Evolutionary conservation across 2,888 invertebrate genomes (phyloP), one percentile per base, ranked within the genome.

Genomic region (Drosophila koepferae): DNA sequence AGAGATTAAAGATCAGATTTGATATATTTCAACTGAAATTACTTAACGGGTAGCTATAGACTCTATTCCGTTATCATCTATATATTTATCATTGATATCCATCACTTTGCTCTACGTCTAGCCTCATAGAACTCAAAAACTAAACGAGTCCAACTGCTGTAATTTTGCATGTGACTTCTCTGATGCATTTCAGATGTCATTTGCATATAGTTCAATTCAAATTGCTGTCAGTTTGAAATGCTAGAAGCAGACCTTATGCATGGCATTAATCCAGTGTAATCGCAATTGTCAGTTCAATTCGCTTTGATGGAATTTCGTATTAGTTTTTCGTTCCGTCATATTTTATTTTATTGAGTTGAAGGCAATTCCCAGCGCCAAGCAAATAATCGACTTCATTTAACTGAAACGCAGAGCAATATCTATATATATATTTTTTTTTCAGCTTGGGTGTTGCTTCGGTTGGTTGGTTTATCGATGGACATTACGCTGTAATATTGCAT

Each of bases 321-420:
- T 54, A 51, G 41, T 34, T 43, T 31, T 68, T 74, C 60, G 85
- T 56, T 74, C 88, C 78, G 86, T 88, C 83, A 88, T 79, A 83
- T 81, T 77, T 72, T 63, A 51, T 31, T 12, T 53, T 34, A 40
- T 59, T 28, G 31, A 14, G 34, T 53, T 49, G 41, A 12, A 44
- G 70, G 62, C 61, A 72, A 73, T 60, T 84, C 89, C 86, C 86
- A 72, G 44, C 10, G 89, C 87, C 72, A 63, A 63, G 63, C 78
- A 75, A 75, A 84, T 87, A 86, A 89, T 87, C 82, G 87, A 90
- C 90, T 88, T 81, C 83, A 90, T 88, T 88, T 88, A 83, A 82
- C 80, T 74, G 84, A 87, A 89, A 80, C 84, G 73, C 69, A 61
- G 61, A 60, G 70, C 63, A 65, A 79, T 81, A 70, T 54, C 56